These are phyloP conservation scores for Muscicapa comitata DNA, from an alignment of 2,797 vertebrate species.

Conservation along the genomic window DNA sequence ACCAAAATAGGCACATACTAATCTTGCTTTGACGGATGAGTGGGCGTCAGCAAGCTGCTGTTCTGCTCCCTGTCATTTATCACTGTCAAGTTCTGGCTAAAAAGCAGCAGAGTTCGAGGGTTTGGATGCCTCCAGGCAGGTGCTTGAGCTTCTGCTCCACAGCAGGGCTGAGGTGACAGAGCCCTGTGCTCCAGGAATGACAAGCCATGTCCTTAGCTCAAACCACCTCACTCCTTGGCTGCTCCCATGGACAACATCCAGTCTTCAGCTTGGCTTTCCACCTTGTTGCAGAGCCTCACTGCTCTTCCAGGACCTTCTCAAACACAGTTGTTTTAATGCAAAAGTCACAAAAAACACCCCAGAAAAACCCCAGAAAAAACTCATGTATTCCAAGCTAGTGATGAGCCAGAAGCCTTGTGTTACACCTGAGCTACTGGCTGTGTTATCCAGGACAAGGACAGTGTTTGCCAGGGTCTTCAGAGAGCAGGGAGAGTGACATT, in stretches of 20 bases:
- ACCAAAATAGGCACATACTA: constrained; percentile 14
- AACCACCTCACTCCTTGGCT: background rate
- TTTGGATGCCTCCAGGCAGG: background rate
- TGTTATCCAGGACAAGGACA: background rate
- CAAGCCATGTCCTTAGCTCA: background rate
- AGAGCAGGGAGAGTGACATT: background rate
- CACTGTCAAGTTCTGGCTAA: constrained; percentile 3
- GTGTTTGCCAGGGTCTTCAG: background rate
- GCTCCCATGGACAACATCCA: background rate
- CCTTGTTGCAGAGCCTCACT: background rate
- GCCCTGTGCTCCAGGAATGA: background rate
- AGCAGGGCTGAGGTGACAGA: background rate
- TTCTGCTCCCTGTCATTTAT: constrained; percentile 34
- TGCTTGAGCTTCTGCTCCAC: background rate
- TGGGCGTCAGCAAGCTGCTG: background rate
- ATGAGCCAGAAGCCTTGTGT: background rate
- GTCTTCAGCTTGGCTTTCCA: background rate
- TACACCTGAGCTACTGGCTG: background rate
- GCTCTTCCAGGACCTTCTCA: background rate
- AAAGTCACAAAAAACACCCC: background rate
- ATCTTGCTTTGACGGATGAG: constrained; percentile 20
- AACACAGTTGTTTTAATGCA: rapidly evolving
- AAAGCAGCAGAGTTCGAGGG: background rate
- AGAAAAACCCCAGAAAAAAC: background rate
- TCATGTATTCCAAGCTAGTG: background rate